phyloP scores from a whole-genome alignment of 2,888 invertebrate genomes.

The Syrista parreyssii region DNA sequence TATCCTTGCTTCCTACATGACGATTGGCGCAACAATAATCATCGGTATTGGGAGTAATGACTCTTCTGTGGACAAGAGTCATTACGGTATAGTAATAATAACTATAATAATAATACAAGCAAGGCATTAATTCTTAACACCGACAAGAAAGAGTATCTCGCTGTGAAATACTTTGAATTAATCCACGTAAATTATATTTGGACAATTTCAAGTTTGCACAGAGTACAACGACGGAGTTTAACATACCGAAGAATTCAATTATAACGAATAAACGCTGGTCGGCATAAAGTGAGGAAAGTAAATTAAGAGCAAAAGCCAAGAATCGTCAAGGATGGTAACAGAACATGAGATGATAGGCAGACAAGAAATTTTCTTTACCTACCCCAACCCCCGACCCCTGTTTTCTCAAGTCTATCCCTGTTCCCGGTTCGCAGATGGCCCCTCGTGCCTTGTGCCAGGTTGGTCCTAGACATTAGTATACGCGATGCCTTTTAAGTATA shows the following conservation, averaged over 20 bases:
- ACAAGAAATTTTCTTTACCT: background rate
- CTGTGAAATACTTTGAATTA: background rate
- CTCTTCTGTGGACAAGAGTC: background rate
- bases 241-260: background rate
- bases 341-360: background rate
- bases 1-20: conserved; percentile 48
- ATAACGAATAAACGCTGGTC: background rate
- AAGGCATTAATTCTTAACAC: background rate
- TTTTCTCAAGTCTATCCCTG: background rate
- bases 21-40: conserved; percentile 13
- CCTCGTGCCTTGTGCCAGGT: background rate
- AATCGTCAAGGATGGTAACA: too few relatives aligned
- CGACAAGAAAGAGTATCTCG: background rate
- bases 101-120: background rate
- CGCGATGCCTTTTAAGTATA: background rate
- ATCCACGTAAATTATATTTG: background rate
- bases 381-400: background rate
- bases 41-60: background rate
- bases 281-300: background rate
- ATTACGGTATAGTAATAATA: background rate
- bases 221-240: background rate
- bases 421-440: conserved; percentile 7
- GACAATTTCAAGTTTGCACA: background rate
- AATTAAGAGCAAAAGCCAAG: background rate
- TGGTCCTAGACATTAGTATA: background rate